phyloP scores from a whole-genome alignment of 2,797 vertebrate species.

The Rhynchonycteris naso region DNA sequence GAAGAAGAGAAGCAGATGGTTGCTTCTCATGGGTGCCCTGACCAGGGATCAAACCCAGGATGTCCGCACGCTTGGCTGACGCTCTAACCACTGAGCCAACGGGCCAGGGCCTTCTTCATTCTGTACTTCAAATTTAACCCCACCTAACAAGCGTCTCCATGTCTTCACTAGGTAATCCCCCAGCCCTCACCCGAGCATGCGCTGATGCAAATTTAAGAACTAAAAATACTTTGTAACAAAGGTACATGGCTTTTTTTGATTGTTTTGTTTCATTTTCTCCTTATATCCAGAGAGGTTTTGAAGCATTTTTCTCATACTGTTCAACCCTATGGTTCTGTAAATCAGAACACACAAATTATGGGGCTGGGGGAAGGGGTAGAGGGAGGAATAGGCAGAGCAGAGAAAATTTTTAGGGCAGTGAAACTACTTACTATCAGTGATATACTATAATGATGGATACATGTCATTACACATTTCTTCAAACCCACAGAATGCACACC shows the following conservation, averaged over 20 bases:
- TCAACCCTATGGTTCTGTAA: constrained; percentile 3
- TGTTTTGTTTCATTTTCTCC: not conserved
- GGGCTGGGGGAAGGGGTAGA: not conserved
- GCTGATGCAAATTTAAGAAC: not conserved
- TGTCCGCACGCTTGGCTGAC: no score
- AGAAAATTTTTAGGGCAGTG: not conserved
- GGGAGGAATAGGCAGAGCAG: not conserved
- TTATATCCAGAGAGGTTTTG: constrained; percentile 7
- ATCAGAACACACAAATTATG: not conserved
- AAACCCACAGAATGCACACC: not conserved
- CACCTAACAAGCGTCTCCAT: not conserved
- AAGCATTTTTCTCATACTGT: not conserved
- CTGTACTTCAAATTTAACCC: constrained; percentile 20
- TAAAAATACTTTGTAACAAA: not conserved
- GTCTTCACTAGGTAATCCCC: not conserved
- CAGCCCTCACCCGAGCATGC: not conserved
- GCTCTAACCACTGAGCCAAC: no score
- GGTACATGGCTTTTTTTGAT: not conserved
- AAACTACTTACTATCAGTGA: not conserved
- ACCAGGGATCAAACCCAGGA: no score
- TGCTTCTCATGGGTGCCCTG: no score
- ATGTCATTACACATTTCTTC: not conserved
- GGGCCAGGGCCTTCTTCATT: no score
- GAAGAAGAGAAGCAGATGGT: no score
- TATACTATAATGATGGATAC: not conserved